Conservation (phyloP, 2,113 vertebrate genomes). For the Microtus montanus region DNA sequence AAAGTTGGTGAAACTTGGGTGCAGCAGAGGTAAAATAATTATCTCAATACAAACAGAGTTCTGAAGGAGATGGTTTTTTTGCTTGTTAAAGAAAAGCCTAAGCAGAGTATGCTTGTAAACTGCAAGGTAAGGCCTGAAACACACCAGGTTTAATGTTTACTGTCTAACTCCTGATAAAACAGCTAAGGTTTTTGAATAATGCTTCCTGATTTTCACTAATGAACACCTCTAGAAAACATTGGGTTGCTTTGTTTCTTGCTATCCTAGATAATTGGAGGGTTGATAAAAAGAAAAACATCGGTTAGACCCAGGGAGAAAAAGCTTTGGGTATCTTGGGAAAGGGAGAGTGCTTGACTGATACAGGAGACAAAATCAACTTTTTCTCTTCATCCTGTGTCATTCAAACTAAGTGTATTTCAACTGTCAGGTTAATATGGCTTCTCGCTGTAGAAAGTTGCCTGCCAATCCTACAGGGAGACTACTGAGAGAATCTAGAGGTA, state of each 20-base stretch:
- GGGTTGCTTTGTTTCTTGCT: neutral
- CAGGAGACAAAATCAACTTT: neutral
- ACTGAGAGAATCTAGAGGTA: neutral
- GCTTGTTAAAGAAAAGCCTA: neutral
- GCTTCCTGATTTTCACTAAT: neutral
- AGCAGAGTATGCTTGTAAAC: neutral
- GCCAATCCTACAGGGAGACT: neutral
- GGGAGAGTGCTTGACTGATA: neutral
- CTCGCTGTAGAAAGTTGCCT: neutral
- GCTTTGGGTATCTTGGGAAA: neutral
- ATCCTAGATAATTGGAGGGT: neutral
- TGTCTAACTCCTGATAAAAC: neutral
- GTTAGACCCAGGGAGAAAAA: conserved; percentile 3
- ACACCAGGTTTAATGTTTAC: neutral
- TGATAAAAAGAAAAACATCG: conserved; percentile 14
- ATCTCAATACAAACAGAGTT: neutral
- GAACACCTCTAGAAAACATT: conserved; percentile 8
- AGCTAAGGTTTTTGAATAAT: neutral
- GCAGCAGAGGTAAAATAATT: neutral
- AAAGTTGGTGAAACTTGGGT: neutral
- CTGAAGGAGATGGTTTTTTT: neutral
- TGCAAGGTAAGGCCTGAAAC: neutral
- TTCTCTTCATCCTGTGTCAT: neutral
- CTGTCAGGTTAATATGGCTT: neutral
- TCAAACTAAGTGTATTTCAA: neutral